phyloP scores from a whole-genome alignment of 2,888 invertebrate genomes.

The Watsonalla binaria region DNA sequence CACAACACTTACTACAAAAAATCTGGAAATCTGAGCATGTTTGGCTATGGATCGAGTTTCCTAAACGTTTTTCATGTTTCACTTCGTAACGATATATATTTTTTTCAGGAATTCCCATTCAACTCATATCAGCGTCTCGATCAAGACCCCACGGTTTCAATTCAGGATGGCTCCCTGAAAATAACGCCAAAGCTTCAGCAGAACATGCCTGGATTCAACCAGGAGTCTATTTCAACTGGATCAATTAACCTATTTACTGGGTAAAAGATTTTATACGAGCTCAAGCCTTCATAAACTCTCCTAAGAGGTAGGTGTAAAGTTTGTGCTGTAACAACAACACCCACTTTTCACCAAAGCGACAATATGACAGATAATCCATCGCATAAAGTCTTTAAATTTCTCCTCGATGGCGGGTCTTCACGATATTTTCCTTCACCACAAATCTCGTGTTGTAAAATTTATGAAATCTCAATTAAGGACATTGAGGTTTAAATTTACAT shows the following conservation, averaged over 20 bases:
- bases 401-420: no score
- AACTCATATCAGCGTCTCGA: conserved; percentile 51
- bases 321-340: not conserved
- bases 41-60: no score
- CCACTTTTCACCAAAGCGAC: no score
- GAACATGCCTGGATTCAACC: conserved; percentile 35
- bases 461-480: no score
- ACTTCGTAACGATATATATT: no score
- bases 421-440: no score
- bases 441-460: no score
- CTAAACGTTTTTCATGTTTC: no score
- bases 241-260: conserved; percentile 45
- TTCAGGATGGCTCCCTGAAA: conserved; percentile 35
- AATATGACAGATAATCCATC: not conserved
- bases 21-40: no score
- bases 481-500: no score
- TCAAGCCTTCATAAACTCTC: not conserved
- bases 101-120: conserved; percentile 53
- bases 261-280: conserved; percentile 22
- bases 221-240: conserved; percentile 41
- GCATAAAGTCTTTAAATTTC: no score
- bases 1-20: no score
- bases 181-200: conserved; percentile 49
- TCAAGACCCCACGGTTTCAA: conserved; percentile 32
- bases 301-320: not conserved